These are phyloP conservation scores for Actinopyga echinites DNA, from an alignment of 53 echinoderm and acorn worm genomes.

Conservation along the genomic window DNA sequence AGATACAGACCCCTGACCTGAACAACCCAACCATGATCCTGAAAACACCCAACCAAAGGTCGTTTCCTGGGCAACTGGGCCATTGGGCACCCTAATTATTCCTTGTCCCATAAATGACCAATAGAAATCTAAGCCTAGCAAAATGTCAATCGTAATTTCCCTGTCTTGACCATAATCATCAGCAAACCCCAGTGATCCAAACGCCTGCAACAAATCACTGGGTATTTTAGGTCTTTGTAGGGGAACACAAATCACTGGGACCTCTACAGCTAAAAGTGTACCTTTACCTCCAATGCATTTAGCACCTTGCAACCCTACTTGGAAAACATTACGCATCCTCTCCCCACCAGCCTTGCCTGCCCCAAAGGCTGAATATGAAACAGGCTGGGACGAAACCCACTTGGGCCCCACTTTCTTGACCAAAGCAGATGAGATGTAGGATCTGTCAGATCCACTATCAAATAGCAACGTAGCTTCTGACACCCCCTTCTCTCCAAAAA, in stretches of 20 bases:
- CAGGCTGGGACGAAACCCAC: constrained; percentile 11
- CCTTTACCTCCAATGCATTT: background rate
- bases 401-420: background rate
- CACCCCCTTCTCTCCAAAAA: constrained; percentile 14
- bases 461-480: background rate
- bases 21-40: background rate
- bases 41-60: constrained; percentile 11
- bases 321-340: background rate
- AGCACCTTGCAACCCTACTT: background rate
- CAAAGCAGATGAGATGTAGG: background rate
- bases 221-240: background rate
- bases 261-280: background rate
- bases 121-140: background rate
- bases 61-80: background rate
- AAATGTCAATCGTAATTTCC: constrained; percentile 5
- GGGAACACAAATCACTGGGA: constrained; percentile 15
- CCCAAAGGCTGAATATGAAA: constrained; percentile 14
- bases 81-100: background rate
- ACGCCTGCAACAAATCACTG: background rate
- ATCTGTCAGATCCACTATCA: background rate
- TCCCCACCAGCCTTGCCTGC: constrained; percentile 18
- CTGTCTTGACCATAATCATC: constrained; percentile 16
- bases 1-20: background rate
- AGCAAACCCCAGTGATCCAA: background rate
- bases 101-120: constrained; percentile 18